Evolutionary conservation across 2,113 vertebrate genomes (phyloP).

Genomic region (Otis tarda): DNA sequence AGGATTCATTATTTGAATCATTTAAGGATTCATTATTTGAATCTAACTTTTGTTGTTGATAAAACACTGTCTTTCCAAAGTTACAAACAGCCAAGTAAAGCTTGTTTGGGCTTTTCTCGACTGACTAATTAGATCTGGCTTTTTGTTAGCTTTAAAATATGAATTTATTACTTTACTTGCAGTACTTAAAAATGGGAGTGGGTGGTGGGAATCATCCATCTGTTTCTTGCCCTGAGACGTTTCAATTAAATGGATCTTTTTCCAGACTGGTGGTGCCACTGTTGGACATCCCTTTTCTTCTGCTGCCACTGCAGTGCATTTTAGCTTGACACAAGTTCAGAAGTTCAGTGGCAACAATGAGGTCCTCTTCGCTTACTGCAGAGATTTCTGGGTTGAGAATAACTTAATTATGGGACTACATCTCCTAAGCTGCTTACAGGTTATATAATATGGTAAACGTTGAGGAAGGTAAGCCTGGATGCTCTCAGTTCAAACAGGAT

Average conservation of each 20-base stretch:
- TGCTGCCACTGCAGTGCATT: background rate
- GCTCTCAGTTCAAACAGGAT: background rate
- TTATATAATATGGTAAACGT: background rate
- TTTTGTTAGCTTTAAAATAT: background rate
- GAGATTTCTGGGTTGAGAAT: background rate
- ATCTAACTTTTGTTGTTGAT: background rate
- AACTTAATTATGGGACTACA: background rate
- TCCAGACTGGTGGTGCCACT: background rate
- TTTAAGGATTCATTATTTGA: background rate
- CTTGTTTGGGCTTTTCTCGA: background rate
- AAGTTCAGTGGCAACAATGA: background rate
- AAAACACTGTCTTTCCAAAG: background rate
- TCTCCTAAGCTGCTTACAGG: background rate
- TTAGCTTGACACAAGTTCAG: background rate
- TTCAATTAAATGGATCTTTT: background rate
- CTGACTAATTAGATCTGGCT: background rate
- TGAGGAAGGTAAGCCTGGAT: background rate
- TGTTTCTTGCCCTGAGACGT: background rate
- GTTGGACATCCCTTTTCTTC: fast-evolving
- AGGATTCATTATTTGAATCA: background rate
- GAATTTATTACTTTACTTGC: background rate
- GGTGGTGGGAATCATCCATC: background rate
- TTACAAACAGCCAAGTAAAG: background rate
- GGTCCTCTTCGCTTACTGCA: background rate
- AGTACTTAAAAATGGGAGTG: background rate